phyloP scores from a whole-genome alignment of 2,888 invertebrate genomes.

The Sarcophaga carnaria region DNA sequence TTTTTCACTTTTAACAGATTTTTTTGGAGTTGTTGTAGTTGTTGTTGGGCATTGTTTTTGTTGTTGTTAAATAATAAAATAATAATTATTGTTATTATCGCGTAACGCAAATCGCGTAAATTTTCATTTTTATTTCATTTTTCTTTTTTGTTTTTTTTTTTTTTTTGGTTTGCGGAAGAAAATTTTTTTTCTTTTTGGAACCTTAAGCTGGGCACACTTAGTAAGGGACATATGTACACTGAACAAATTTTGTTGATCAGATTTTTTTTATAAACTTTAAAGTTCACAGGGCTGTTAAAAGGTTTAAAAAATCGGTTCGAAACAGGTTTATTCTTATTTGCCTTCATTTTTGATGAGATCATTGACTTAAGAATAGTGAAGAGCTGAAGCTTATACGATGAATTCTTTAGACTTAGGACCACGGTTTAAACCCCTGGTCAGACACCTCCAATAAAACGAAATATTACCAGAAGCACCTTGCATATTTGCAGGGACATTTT shows the following conservation, averaged over 20 bases:
- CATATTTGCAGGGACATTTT: no score
- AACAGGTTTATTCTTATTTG: no score
- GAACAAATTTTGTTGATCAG: not conserved
- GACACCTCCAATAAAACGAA: no score
- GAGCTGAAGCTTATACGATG: no score
- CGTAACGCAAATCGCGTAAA: constrained; percentile 65
- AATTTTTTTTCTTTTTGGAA: not conserved
- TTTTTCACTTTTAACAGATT: constrained; percentile 36
- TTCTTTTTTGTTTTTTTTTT: no score
- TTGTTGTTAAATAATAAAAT: constrained; percentile 58
- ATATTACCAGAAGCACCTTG: no score
- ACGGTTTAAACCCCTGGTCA: no score
- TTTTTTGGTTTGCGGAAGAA: not conserved
- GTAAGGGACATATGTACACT: not conserved
- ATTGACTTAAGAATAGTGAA: no score
- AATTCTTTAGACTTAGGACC: no score
- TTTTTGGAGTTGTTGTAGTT: not conserved
- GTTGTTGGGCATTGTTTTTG: not conserved
- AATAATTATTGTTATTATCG: constrained; percentile 70
- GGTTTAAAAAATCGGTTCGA: no score
- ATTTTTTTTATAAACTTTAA: not conserved
- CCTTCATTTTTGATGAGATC: no score
- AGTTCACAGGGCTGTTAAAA: no score
- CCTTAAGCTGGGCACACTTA: not conserved
- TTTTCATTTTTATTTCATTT: constrained; percentile 17